Base-by-base conservation (phyloP, 2,113 vertebrate genomes). In the Thomomys bottae region DNA sequence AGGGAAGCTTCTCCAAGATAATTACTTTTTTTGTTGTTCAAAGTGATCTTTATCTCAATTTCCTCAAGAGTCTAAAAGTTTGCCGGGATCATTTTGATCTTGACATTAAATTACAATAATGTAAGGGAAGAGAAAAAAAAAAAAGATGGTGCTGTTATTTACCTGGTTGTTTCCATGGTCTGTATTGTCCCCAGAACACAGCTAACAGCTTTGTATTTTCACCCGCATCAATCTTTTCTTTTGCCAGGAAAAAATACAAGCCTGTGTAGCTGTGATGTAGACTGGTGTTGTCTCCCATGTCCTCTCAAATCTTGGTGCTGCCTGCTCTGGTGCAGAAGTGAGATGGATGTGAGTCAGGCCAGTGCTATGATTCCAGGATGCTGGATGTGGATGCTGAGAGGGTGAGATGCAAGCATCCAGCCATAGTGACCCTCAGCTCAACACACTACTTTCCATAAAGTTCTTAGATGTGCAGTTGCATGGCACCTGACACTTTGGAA, bases 31-130 rank as follows among this genome's bases (percentile, higher is more conserved):
- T 78, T 88, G 89, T 84, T 24, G 68, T 12, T 75, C 88, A 63
- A 63, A 71, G 68, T 87, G 70, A 93, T 77, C n/a, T 89, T 91
- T 67, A 84, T 59, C 76, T 40, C 40, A 82, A 87, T 54, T 88
- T 72, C 21, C 90, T 83, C 61, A 80, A 76, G 84, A 76, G 49
- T 81, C 40, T 54, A 57, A n/a, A n/a, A 40, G 26, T 85, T 59
- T 71, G 67, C 88, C 71, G 4, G 4, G 57, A 72, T 91, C 94
- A 77, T 85, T 89, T 72, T 90, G 75, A 88, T 90, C 57, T 70
- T 90, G 71, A 92, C 92, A 93, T 86, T 83, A 82, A 92, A 88
- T 94, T 73, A 72, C 32, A 89, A 68, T 71, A 83, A 86, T 28
- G 59, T 66, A 85, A 81, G 64, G 40, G 77, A 78, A 81, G 4